Percentiles rank a stretch among this genome's conserved stretches.
Evolutionary conservation across 2,888 invertebrate species (phyloP).

Genomic region (Chrysomela aeneicollis): DNA sequence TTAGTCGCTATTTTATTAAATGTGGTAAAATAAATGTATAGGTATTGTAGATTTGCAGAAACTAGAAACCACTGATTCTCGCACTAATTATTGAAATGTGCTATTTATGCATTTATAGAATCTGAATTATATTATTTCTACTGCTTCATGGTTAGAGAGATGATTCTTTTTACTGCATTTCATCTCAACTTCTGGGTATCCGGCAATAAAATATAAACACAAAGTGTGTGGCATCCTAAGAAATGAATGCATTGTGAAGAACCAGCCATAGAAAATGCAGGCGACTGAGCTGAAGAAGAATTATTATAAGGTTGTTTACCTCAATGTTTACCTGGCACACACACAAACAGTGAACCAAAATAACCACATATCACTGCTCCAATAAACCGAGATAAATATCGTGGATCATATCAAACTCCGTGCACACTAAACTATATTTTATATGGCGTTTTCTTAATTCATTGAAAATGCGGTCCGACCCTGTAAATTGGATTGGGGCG

Average conservation of each 20-base stretch:
- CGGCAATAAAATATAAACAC: neutral
- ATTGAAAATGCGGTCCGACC: constrained; percentile 27
- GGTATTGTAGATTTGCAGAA: no score
- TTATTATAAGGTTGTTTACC: constrained; percentile 47
- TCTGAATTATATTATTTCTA: no score
- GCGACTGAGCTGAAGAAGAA: no score
- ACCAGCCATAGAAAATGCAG: constrained; percentile 6
- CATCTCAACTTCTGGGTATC: neutral
- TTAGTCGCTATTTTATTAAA: no score
- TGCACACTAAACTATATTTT: constrained; percentile 1
- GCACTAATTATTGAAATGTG: no score
- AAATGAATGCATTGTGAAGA: constrained; percentile 7
- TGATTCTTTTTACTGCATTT: no score
- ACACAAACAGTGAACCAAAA: constrained; percentile 44
- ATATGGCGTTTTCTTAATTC: constrained; percentile 1
- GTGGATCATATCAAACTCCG: constrained; percentile 19
- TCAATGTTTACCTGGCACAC: constrained; percentile 41
- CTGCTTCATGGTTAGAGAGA: no score
- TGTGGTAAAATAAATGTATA: no score
- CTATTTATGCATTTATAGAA: no score
- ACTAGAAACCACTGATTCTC: no score
- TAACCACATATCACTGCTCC: constrained; percentile 32
- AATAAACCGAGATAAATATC: constrained; percentile 26
- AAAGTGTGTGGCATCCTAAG: neutral
- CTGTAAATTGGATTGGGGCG: constrained; percentile 36